phyloP scores from a whole-genome alignment of 2,888 invertebrate species.

The Nephrotoma guestfalica region DNA sequence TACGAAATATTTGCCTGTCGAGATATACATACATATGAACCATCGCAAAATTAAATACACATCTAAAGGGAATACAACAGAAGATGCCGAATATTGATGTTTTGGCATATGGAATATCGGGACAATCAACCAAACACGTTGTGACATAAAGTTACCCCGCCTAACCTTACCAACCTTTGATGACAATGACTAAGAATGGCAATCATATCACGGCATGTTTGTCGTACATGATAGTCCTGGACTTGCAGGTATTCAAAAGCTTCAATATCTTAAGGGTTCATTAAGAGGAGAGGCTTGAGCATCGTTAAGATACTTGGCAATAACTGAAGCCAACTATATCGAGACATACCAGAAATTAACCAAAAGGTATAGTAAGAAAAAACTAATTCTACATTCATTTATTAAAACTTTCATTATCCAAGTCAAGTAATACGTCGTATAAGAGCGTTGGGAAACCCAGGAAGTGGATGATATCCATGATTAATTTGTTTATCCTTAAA shows the following conservation, averaged over 20 bases:
- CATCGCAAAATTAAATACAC: background rate
- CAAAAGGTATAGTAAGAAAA: background rate
- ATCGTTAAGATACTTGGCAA: too few relatives aligned
- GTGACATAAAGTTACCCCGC: too few relatives aligned
- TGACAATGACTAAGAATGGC: too few relatives aligned
- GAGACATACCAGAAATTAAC: background rate
- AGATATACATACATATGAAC: background rate
- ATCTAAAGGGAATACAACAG: background rate
- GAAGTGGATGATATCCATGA: background rate
- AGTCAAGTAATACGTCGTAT: background rate
- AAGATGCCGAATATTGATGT: background rate
- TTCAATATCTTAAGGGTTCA: too few relatives aligned
- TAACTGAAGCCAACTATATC: too few relatives aligned
- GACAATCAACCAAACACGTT: too few relatives aligned
- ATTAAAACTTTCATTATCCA: background rate
- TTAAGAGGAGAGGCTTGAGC: too few relatives aligned
- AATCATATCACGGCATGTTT: too few relatives aligned
- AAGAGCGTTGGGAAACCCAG: background rate
- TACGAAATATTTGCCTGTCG: background rate
- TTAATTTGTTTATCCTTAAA: background rate
- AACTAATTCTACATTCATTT: background rate
- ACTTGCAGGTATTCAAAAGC: too few relatives aligned
- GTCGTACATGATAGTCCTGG: too few relatives aligned
- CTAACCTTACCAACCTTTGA: too few relatives aligned
- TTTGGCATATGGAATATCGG: too few relatives aligned